phyloP scores from a whole-genome alignment of 2,888 invertebrate genomes.

The Idaea dimidiata region DNA sequence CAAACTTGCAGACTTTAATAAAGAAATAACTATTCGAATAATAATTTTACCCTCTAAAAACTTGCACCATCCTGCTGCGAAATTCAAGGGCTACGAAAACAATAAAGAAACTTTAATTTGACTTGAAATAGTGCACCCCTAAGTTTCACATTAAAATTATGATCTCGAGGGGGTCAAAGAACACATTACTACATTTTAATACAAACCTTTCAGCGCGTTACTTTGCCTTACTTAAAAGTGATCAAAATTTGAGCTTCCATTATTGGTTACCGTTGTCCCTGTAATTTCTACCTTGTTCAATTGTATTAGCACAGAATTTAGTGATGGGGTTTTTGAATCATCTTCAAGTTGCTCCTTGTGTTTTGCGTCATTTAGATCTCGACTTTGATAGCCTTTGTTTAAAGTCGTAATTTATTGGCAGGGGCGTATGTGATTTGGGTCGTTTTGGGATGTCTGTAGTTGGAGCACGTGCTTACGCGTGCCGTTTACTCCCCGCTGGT shows the following conservation, averaged over 20 bases:
- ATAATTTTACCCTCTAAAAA: conserved; percentile 40
- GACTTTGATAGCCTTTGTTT: conserved; percentile 10
- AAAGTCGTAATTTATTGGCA: conserved; percentile 36
- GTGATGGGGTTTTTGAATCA: conserved; percentile 37
- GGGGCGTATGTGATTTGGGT: conserved; percentile 27
- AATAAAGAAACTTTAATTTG: conserved; percentile 70
- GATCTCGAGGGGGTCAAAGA: conserved; percentile 71
- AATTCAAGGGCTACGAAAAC: conserved; percentile 52
- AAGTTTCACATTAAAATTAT: conserved; percentile 71
- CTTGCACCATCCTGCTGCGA: conserved; percentile 45
- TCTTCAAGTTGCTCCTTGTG: conserved; percentile 41
- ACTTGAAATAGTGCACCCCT: conserved; percentile 66
- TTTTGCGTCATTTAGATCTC: conserved; percentile 22
- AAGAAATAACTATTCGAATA: conserved; percentile 26
- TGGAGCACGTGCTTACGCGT: conserved; percentile 75
- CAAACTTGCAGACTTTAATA: conserved; percentile 6
- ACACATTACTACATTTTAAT: conserved; percentile 70
- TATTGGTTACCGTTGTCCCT: conserved; percentile 39
- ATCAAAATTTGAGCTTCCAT: conserved; percentile 55
- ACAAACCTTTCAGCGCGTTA: conserved; percentile 67
- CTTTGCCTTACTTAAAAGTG: conserved; percentile 60
- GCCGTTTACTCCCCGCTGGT: conserved; percentile 73
- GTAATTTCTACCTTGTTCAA: conserved; percentile 53
- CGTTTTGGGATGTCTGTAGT: conserved; percentile 29
- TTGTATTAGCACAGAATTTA: conserved; percentile 52